Evolutionary conservation across 1,140 invertebrate species (phyloP).

Genomic region (Luehdorfia chinensis): DNA sequence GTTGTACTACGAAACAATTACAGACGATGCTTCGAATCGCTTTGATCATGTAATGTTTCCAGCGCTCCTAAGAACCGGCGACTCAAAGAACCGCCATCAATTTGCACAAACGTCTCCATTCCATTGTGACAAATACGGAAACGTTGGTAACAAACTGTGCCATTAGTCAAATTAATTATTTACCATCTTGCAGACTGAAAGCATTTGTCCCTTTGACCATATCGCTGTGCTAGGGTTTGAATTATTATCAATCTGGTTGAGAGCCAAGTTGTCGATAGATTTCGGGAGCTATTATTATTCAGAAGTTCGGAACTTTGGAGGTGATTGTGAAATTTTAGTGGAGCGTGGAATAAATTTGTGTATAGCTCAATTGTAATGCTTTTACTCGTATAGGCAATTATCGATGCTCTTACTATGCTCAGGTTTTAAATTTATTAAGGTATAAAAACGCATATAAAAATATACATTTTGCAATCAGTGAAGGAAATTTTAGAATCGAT

Average conservation of each 20-base stretch:
- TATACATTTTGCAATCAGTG: too few relatives aligned
- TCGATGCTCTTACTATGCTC: too few relatives aligned
- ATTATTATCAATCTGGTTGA: slow-evolving; percentile 50
- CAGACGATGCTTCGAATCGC: not conserved
- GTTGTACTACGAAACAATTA: slow-evolving; percentile 7
- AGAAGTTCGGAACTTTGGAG: slow-evolving; percentile 19
- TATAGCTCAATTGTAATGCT: too few relatives aligned
- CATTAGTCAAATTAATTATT: slow-evolving; percentile 73
- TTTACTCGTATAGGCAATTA: too few relatives aligned
- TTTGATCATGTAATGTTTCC: slow-evolving; percentile 5
- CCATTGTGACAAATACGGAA: slow-evolving; percentile 60
- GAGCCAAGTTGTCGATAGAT: slow-evolving; percentile 54
- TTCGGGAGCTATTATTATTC: slow-evolving; percentile 29
- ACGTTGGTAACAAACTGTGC: slow-evolving; percentile 57
- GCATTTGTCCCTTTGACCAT: slow-evolving; percentile 61
- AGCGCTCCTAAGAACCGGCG: not conserved
- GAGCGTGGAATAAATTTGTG: not conserved
- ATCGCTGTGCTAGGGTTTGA: slow-evolving; percentile 37
- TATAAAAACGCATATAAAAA: too few relatives aligned
- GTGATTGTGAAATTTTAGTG: slow-evolving; percentile 16
- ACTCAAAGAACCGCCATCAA: slow-evolving; percentile 12
- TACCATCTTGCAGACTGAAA: slow-evolving; percentile 44
- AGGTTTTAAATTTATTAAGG: too few relatives aligned
- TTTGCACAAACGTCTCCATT: slow-evolving; percentile 7
- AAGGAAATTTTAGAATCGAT: too few relatives aligned